Conservation (phyloP, 2,888 invertebrate species). For the Automeris io region DNA sequence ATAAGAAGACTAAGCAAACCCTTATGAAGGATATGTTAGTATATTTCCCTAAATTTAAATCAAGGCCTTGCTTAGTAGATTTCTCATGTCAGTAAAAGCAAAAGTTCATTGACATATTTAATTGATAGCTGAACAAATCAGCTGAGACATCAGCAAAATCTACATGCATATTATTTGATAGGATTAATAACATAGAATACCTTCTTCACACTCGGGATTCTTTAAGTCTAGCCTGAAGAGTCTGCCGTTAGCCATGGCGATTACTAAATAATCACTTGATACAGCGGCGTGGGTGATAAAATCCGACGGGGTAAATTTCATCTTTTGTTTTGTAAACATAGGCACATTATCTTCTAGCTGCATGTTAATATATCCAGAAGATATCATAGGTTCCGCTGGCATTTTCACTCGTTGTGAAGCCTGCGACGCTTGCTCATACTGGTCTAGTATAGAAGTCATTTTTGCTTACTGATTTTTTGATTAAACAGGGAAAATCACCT, state of each 20-base stretch:
- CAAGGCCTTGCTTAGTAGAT: no score
- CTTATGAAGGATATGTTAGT: no score
- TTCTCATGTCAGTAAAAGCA: no score
- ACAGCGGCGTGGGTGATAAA: conserved; percentile 88
- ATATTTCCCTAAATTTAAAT: no score
- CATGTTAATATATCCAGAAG: conserved; percentile 73
- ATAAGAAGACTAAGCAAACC: no score
- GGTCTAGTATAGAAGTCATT: conserved; percentile 91
- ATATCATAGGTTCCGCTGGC: conserved; percentile 60
- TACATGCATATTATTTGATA: no score
- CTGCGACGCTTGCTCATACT: conserved; percentile 88
- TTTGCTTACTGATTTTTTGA: conserved; percentile 14
- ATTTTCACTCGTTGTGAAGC: conserved; percentile 52
- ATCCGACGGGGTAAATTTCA: conserved; percentile 87
- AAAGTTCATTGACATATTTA: no score
- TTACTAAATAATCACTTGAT: conserved; percentile 87
- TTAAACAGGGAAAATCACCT: background rate
- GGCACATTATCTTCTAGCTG: conserved; percentile 84
- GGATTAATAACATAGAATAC: conserved; percentile 53
- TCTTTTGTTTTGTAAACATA: conserved; percentile 91
- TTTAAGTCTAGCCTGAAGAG: conserved; percentile 89
- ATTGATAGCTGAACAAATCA: no score
- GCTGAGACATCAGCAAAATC: no score
- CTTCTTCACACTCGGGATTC: conserved; percentile 86
- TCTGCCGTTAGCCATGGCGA: conserved; percentile 89